A percentile compares a stretch with the other conserved stretches of the same genome.
These are phyloP conservation scores for Metaphire vulgaris DNA, from an alignment of 1,140 invertebrate genomes.

Conservation along the genomic window DNA sequence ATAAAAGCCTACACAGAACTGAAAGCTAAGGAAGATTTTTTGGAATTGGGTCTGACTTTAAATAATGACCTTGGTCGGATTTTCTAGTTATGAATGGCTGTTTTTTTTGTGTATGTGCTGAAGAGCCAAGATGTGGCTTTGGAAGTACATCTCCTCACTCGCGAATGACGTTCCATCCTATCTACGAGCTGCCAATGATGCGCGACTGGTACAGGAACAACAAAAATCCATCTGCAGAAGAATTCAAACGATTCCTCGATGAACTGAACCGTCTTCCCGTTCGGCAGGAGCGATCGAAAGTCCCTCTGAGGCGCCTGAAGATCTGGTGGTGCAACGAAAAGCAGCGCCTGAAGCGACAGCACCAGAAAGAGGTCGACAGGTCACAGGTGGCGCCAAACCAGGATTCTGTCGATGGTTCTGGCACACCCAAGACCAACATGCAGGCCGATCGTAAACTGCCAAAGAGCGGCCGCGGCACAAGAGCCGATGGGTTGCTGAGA, in stretches of 20 bases:
- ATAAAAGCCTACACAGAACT: no score
- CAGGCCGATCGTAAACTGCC: no score
- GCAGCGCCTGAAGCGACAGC: slow-evolving; percentile 36
- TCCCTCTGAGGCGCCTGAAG: slow-evolving; percentile 40
- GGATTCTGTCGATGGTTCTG: neutral
- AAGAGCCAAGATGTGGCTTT: neutral
- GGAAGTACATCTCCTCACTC: slow-evolving; percentile 24
- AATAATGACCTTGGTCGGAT: no score
- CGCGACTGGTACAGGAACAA: slow-evolving; percentile 41
- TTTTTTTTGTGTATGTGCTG: neutral
- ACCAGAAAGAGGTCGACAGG: neutral
- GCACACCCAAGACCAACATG: neutral
- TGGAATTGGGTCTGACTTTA: no score
- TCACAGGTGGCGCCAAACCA: neutral
- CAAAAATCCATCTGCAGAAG: slow-evolving; percentile 39
- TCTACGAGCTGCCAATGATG: slow-evolving; percentile 44
- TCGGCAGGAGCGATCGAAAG: slow-evolving; percentile 37
- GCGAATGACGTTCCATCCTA: slow-evolving; percentile 46
- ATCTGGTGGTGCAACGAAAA: slow-evolving; percentile 52
- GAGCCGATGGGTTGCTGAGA: neutral
- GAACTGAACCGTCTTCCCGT: slow-evolving; percentile 45
- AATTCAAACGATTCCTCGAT: slow-evolving; percentile 39
- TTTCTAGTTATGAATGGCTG: no score
- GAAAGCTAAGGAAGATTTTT: no score
- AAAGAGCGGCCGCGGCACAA: neutral